phyloP scores from a whole-genome alignment of 2,888 invertebrate genomes.

The Yponomeuta sedellus region DNA sequence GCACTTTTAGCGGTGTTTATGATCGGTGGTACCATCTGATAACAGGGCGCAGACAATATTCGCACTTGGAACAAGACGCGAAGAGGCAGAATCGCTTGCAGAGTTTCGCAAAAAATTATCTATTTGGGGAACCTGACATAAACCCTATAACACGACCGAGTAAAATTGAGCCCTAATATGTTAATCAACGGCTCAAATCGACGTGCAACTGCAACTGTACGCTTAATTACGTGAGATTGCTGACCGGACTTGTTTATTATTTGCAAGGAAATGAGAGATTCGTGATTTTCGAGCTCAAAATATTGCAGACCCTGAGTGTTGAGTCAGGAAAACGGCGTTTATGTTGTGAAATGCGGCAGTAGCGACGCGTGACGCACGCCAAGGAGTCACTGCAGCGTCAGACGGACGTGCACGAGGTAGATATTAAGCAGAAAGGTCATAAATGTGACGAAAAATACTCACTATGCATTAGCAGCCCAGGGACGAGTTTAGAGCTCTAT shows the following conservation, averaged over 20 bases:
- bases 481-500: constrained; percentile 34
- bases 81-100: not conserved
- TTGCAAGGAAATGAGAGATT: not conserved
- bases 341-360: too few relatives aligned
- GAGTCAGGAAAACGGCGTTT: not conserved
- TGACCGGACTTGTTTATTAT: constrained; percentile 10
- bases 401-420: constrained; percentile 16
- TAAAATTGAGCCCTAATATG: constrained; percentile 19
- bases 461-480: constrained; percentile 60
- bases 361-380: not conserved
- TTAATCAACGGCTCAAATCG: not conserved
- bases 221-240: not conserved
- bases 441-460: constrained; percentile 39
- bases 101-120: constrained; percentile 24
- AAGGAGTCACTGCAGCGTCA: constrained; percentile 10
- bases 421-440: constrained; percentile 17
- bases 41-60: not conserved
- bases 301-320: not conserved
- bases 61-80: not conserved
- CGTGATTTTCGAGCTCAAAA: not conserved
- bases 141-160: constrained; percentile 19
- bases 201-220: not conserved
- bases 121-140: constrained; percentile 38
- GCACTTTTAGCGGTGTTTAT: not conserved
- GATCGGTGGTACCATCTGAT: not conserved